Base-by-base conservation (phyloP, 2,797 vertebrate genomes). In the Ptychobarbus kaznakovi region DNA sequence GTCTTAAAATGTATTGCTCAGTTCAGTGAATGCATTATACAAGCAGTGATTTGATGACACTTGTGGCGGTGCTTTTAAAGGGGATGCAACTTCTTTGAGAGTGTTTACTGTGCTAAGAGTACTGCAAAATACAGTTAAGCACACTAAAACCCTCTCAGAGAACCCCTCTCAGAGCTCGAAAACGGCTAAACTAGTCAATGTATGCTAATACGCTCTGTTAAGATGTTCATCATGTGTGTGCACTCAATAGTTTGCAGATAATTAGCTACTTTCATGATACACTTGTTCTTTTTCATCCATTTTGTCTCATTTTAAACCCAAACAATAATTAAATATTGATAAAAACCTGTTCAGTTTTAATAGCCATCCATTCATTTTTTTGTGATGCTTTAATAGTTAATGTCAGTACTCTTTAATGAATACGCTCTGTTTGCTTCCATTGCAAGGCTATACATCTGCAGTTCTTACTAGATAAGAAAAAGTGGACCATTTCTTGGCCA, bases 401-500 rank as follows among this genome's bases (percentile, higher is more conserved):
- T 35, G 28, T 18, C 28, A 65, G 25, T 32, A 18, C 16, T 42
- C 38, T 79, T 25, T 9, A 25, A 65, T 25, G 0, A 32, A 28
- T 13, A 77, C 16, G 2, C 42, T 70, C 42, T 70, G 68, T 20
- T 56, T 35, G 8, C 53, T 32, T 61, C 53, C n/a, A 46, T 65
- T 32, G 13, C 4, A 32, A 63, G 4, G 22, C 75, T 61, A 9
- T 38, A 78, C 28, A 49, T 63, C 28, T 63, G n/a, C 53, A 56
- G 53, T 51, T 82, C 2, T 35, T 25, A 46, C 20, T 38, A 35
- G 68, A 73, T 63, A 58, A 35, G 40, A 51, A 65, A 81, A 75
- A 65, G 58, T 66, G 72, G 83, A 80, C 35, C 75, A 77, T 87
- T 79, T 88, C 86, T 42, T 84, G 72, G 58, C 83, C 56, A 56